Evolutionary conservation across 2,888 invertebrate species (phyloP).

Genomic region (Papilio gigon): DNA sequence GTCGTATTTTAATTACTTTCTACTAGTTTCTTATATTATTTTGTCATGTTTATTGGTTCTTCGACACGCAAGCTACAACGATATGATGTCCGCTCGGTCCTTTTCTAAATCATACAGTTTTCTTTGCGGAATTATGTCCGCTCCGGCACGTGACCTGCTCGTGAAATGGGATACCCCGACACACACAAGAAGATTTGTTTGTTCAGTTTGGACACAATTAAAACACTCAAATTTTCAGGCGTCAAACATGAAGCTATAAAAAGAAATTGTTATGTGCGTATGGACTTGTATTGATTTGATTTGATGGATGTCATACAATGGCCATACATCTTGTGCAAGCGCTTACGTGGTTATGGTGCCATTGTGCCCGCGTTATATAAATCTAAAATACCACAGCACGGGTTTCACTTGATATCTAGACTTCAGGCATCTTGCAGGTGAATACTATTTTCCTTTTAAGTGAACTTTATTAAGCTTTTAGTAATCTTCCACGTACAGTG

Average conservation of each 20-base stretch:
- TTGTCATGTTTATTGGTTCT: background rate
- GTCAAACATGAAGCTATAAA: conserved; percentile 1
- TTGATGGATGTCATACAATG: conserved; percentile 28
- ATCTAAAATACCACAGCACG: background rate
- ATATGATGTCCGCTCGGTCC: too few relatives aligned
- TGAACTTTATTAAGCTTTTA: background rate
- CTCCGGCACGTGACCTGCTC: too few relatives aligned
- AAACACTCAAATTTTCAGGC: too few relatives aligned
- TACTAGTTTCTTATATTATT: background rate
- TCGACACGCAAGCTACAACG: too few relatives aligned
- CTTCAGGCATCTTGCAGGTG: conserved; percentile 15
- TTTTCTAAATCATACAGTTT: too few relatives aligned
- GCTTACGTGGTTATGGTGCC: conserved; percentile 30
- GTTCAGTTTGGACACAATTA: too few relatives aligned
- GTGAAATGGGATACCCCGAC: too few relatives aligned
- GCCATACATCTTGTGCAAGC: conserved; percentile 37
- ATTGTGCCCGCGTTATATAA: conserved; percentile 36
- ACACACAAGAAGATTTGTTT: too few relatives aligned
- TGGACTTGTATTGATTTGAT: background rate
- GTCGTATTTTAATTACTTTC: conserved; percentile 9
- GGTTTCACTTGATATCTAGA: conserved; percentile 20
- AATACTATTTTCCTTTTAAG: background rate
- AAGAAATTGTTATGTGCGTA: conserved; percentile 5
- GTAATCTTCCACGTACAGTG: background rate
- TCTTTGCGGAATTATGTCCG: too few relatives aligned